Evolutionary conservation across 2,888 invertebrate species (phyloP).

Genomic region (Synergus japonicus): DNA sequence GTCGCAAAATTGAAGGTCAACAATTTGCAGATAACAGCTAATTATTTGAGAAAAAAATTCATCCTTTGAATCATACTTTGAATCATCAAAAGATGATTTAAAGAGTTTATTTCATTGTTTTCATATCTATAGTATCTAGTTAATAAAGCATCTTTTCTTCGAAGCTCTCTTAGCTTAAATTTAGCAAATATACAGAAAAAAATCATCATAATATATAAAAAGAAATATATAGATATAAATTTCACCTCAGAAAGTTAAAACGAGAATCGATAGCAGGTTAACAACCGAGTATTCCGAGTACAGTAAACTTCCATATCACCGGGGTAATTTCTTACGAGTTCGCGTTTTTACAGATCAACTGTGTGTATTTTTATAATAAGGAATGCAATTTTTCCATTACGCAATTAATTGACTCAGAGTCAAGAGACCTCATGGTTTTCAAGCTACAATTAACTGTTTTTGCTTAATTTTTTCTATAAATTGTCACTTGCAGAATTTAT

Average conservation of each 20-base stretch:
- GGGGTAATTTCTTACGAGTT: slow-evolving; percentile 26
- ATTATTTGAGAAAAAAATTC: not conserved
- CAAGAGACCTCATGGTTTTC: too few relatives aligned
- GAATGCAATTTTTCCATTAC: too few relatives aligned
- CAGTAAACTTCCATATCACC: not conserved
- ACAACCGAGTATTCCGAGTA: not conserved
- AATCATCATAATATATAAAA: too few relatives aligned
- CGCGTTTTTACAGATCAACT: slow-evolving; percentile 2
- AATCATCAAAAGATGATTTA: not conserved
- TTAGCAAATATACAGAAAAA: too few relatives aligned
- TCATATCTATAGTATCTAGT: not conserved
- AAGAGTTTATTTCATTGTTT: not conserved
- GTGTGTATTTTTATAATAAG: too few relatives aligned
- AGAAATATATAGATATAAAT: too few relatives aligned
- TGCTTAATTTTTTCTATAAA: too few relatives aligned
- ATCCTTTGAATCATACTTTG: not conserved
- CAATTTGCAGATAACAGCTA: not conserved
- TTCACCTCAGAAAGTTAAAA: not conserved
- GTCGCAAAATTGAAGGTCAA: not conserved
- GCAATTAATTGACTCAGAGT: too few relatives aligned
- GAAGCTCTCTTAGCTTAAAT: too few relatives aligned
- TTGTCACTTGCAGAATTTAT: too few relatives aligned
- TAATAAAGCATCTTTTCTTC: not conserved
- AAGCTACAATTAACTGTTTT: too few relatives aligned
- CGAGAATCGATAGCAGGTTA: slow-evolving; percentile 24